Evolutionary conservation across 2,113 vertebrate genomes (phyloP).

Genomic region (Elephas maximus): DNA sequence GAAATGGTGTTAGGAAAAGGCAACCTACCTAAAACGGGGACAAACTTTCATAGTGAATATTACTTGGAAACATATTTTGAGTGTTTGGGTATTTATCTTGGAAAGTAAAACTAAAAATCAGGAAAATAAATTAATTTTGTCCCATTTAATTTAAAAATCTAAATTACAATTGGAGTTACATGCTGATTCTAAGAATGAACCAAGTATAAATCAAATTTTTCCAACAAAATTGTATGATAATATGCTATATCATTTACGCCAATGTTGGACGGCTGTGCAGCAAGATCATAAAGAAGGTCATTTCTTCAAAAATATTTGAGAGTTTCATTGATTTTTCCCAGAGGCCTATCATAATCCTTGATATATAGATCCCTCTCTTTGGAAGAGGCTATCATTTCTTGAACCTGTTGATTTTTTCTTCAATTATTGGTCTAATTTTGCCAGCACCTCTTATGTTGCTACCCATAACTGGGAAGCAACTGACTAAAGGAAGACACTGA

Average conservation of each 20-base stretch:
- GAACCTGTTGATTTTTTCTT: not conserved
- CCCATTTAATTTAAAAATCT: not conserved
- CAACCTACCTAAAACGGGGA: not conserved
- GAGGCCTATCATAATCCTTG: not conserved
- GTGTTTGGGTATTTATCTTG: not conserved
- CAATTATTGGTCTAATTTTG: not conserved
- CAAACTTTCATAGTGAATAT: not conserved
- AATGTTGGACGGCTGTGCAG: not conserved
- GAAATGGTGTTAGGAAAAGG: not conserved
- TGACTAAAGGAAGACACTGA: not conserved
- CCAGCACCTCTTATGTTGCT: not conserved
- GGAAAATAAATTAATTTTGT: conserved; percentile 33
- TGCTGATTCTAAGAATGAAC: conserved; percentile 28
- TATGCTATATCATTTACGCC: not conserved
- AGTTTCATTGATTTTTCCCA: not conserved
- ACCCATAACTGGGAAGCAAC: not conserved
- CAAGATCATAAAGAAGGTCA: not conserved
- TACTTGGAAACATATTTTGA: conserved; percentile 21
- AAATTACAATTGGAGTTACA: conserved; percentile 21
- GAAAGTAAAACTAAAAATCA: conserved; percentile 46
- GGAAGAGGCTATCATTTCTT: not conserved
- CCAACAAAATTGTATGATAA: not conserved
- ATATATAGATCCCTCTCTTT: not conserved
- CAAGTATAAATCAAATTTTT: conserved; percentile 7
- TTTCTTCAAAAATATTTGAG: not conserved